These are phyloP conservation scores for Himalopsyche japonica DNA, from an alignment of 2,888 invertebrate genomes.

Conservation along the genomic window DNA sequence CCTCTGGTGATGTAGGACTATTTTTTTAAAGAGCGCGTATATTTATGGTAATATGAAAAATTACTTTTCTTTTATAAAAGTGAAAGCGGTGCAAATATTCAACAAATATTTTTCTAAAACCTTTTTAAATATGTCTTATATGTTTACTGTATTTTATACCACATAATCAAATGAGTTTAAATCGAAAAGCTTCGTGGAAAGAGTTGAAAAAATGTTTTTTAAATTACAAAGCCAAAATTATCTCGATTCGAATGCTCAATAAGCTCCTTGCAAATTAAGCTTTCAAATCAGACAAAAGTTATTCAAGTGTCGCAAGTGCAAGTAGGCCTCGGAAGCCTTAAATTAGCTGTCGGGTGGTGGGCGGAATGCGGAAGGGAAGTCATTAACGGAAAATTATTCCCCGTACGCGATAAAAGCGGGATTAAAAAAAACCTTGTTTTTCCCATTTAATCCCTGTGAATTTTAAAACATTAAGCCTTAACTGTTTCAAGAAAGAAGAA, in stretches of 20 bases:
- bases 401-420: slow-evolving; percentile 14
- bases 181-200: too few species aligned
- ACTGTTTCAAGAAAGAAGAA: background rate
- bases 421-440: slow-evolving; percentile 28
- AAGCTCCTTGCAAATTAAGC: background rate
- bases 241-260: background rate
- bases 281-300: background rate
- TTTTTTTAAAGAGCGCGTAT: too few species aligned
- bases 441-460: slow-evolving; percentile 10
- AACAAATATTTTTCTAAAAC: too few species aligned
- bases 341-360: slow-evolving; percentile 19
- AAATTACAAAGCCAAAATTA: too few species aligned
- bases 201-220: too few species aligned
- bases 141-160: too few species aligned
- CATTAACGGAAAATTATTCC: slow-evolving; percentile 36
- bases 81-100: too few species aligned
- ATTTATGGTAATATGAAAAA: too few species aligned
- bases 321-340: background rate
- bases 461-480: background rate
- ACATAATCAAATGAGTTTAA: too few species aligned
- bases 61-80: too few species aligned
- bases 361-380: slow-evolving; percentile 15
- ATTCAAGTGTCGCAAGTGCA: background rate
- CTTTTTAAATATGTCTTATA: too few species aligned
- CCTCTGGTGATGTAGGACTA: too few species aligned